phyloP scores from a whole-genome alignment of 1,140 invertebrate species.

The Drosophila kurseongensis region DNA sequence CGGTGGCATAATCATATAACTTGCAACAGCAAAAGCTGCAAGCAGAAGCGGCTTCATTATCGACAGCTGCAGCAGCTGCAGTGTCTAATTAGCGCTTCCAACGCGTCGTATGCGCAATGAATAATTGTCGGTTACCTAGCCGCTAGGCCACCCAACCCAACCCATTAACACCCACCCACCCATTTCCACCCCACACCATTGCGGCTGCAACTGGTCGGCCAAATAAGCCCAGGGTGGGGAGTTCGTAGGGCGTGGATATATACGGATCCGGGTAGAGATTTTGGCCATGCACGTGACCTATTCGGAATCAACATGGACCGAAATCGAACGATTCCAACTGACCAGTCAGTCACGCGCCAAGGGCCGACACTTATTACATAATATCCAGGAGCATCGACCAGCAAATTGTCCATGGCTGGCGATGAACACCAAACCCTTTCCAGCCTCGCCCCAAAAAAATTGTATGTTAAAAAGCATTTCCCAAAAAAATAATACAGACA shows the following conservation, averaged over 20 bases:
- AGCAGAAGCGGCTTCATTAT: slow-evolving; percentile 58
- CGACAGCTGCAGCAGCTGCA: slow-evolving; percentile 59
- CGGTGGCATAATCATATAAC: slow-evolving; percentile 26
- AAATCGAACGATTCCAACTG: background rate
- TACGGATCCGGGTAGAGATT: slow-evolving; percentile 4
- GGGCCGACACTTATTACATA: slow-evolving; percentile 38
- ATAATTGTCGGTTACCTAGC: slow-evolving; percentile 61
- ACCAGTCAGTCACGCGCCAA: slow-evolving; percentile 30
- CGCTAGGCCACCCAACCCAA: slow-evolving; percentile 1
- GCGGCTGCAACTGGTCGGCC: slow-evolving; percentile 16
- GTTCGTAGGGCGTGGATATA: background rate
- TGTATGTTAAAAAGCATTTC: background rate
- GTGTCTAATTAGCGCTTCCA: slow-evolving; percentile 66
- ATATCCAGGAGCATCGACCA: slow-evolving; percentile 20
- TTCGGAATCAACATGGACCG: slow-evolving; percentile 11
- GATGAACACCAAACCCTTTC: background rate
- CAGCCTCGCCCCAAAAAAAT: no score
- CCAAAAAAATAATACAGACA: no score
- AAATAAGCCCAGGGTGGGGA: background rate
- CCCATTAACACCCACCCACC: background rate
- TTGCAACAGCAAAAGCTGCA: background rate
- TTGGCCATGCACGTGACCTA: slow-evolving; percentile 21
- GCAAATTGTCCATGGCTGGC: slow-evolving; percentile 13
- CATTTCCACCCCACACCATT: background rate
- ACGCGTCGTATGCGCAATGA: slow-evolving; percentile 69